Conservation (phyloP, 2,888 invertebrate species). For the Dicyrtoma fusca region DNA sequence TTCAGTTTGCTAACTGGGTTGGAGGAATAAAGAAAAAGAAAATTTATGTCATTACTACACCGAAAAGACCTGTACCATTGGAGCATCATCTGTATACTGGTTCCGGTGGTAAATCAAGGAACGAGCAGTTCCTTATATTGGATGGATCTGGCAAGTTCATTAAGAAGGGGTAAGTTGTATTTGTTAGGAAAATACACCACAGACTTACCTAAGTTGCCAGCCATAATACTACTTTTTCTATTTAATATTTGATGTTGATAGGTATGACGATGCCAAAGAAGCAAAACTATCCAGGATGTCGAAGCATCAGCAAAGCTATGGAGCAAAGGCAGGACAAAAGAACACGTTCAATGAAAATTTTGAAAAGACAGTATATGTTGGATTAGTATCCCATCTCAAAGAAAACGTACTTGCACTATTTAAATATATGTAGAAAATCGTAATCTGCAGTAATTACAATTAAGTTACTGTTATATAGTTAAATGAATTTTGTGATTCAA, state of each 20-base stretch:
- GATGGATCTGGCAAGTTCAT: conserved; percentile 76
- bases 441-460: background rate
- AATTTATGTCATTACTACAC: conserved; percentile 88
- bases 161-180: conserved; percentile 66
- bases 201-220: background rate
- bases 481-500: background rate
- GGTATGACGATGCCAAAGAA: conserved; percentile 51
- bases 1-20: conserved; percentile 94
- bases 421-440: background rate
- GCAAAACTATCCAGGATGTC: conserved; percentile 48
- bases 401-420: conserved; percentile 60
- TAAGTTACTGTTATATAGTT: background rate
- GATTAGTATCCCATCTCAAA: conserved; percentile 79
- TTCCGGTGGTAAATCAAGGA: conserved; percentile 66
- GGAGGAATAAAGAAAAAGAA: conserved; percentile 83
- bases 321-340: conserved; percentile 44
- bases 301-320: conserved; percentile 49
- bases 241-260: no score
- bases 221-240: no score
- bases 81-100: conserved; percentile 92
- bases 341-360: conserved; percentile 63
- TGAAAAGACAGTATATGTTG: conserved; percentile 81
- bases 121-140: conserved; percentile 78
- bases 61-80: conserved; percentile 91
- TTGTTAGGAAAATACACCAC: background rate